Evolutionary conservation across 2,888 invertebrate genomes (phyloP).

Genomic region (Crossocerus cetratus): DNA sequence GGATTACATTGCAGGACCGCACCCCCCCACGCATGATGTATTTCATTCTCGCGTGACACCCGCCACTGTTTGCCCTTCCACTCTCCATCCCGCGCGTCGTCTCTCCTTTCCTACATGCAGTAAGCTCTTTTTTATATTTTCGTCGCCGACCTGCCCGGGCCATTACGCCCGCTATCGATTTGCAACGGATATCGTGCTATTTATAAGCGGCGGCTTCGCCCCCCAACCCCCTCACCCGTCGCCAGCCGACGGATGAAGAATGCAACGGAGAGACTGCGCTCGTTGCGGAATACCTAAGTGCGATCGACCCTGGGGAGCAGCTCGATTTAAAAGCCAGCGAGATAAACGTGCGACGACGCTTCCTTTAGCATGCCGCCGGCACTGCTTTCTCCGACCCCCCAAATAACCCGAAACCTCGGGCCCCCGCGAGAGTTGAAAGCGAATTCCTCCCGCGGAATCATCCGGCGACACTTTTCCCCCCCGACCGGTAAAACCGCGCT

Average conservation of each 20-base stretch:
- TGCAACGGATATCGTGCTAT: slow-evolving; percentile 50
- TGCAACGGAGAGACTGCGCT: slow-evolving; percentile 30
- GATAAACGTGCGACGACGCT: slow-evolving; percentile 16
- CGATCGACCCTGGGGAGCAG: slow-evolving; percentile 49
- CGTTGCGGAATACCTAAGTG: slow-evolving; percentile 53
- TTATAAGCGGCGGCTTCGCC: slow-evolving; percentile 43
- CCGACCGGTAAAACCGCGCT: too few relatives aligned
- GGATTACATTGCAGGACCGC: slow-evolving; percentile 39
- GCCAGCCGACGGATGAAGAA: slow-evolving; percentile 27
- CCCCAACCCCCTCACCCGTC: too few relatives aligned
- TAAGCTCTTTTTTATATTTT: slow-evolving; percentile 17
- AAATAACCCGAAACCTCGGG: neutral
- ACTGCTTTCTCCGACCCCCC: neutral
- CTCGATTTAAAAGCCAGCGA: slow-evolving; percentile 48
- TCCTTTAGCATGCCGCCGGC: neutral
- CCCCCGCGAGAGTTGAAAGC: too few relatives aligned
- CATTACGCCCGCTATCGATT: slow-evolving; percentile 42
- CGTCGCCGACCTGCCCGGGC: slow-evolving; percentile 18
- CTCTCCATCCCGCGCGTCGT: neutral
- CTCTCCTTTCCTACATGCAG: neutral
- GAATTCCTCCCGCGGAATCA: too few relatives aligned
- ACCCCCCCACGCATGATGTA: slow-evolving; percentile 47
- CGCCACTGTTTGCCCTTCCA: slow-evolving; percentile 18
- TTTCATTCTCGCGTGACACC: slow-evolving; percentile 55
- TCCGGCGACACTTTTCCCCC: too few relatives aligned